Percentiles rank a stretch among this genome's conserved stretches.
phyloP scores from a whole-genome alignment of 2,113 vertebrate species.

The Chloroceryle aenea region DNA sequence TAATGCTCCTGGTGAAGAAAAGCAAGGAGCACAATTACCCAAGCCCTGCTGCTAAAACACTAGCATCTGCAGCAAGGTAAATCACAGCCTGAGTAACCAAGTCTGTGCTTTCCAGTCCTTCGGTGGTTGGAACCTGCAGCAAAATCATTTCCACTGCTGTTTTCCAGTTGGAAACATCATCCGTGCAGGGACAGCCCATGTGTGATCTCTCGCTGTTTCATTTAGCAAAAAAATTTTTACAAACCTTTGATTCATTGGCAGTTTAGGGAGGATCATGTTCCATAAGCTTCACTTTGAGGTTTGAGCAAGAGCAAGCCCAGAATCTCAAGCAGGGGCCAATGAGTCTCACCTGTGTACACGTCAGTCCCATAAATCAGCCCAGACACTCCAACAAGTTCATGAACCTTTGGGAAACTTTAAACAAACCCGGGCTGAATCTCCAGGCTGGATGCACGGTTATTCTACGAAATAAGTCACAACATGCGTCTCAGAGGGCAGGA shows the following conservation, averaged over 20 bases:
- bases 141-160: background rate
- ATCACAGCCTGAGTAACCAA: background rate
- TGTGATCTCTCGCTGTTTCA: background rate
- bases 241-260: background rate
- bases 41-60: background rate
- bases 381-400: background rate
- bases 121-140: background rate
- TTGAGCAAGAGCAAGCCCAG: background rate
- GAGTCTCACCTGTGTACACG: background rate
- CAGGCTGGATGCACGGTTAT: background rate
- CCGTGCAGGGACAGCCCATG: background rate
- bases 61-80: background rate
- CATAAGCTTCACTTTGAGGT: background rate
- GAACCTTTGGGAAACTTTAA: background rate
- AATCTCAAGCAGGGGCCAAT: background rate
- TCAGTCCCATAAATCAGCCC: background rate
- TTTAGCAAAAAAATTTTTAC: background rate
- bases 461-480: background rate
- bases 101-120: background rate
- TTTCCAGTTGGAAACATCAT: background rate
- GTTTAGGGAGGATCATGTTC: background rate
- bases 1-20: background rate
- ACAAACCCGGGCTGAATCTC: background rate
- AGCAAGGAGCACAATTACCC: background rate
- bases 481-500: background rate